These are phyloP conservation scores for Antheraea pernyi DNA, from an alignment of 1,140 invertebrate species.

Conservation along the genomic window DNA sequence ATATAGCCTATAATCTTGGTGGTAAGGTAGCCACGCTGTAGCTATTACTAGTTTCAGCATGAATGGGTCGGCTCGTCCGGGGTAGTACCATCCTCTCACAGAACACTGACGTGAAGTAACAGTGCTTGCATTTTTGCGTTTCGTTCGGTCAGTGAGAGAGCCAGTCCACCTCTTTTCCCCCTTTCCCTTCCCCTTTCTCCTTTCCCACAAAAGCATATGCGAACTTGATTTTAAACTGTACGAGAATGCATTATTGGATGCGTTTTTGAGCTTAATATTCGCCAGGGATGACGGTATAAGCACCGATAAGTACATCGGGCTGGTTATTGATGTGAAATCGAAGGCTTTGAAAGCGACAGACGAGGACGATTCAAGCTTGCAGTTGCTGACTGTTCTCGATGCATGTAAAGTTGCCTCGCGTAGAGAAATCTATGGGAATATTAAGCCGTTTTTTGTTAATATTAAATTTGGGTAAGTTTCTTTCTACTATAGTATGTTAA, in stretches of 20 bases:
- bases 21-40: too few species aligned
- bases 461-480: slow-evolving; percentile 56
- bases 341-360: slow-evolving; percentile 45
- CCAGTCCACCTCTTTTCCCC: too few species aligned
- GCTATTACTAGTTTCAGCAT: too few species aligned
- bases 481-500: too few species aligned
- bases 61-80: too few species aligned
- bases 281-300: slow-evolving; percentile 34
- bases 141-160: too few species aligned
- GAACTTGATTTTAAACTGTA: slow-evolving; percentile 50
- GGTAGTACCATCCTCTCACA: too few species aligned
- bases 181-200: too few species aligned
- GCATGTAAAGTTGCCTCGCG: slow-evolving; percentile 36
- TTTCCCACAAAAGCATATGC: slow-evolving; percentile 67
- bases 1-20: too few species aligned
- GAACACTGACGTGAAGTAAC: too few species aligned
- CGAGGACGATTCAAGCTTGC: slow-evolving; percentile 31
- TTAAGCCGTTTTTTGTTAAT: slow-evolving; percentile 43
- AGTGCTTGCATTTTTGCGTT: too few species aligned
- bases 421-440: slow-evolving; percentile 44
- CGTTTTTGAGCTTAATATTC: slow-evolving; percentile 58
- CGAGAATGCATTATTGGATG: slow-evolving; percentile 47
- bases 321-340: slow-evolving; percentile 64
- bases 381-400: slow-evolving; percentile 44
- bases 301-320: slow-evolving; percentile 57